These are phyloP conservation scores for Chironomus tepperi DNA, from an alignment of 1,140 invertebrate genomes.

Conservation along the genomic window DNA sequence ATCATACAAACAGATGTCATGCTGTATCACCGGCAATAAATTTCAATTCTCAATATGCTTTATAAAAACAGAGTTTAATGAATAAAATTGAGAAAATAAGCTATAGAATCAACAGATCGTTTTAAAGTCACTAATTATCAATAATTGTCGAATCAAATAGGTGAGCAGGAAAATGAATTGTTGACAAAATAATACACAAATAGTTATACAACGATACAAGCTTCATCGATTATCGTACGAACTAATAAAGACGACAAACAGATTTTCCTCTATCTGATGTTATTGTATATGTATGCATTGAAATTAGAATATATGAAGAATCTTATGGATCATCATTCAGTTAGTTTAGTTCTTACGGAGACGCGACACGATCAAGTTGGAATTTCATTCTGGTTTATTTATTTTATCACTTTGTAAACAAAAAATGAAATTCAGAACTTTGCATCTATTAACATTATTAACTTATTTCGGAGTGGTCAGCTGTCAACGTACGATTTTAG, in stretches of 20 bases:
- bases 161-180: too few species aligned
- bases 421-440: background rate
- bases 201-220: too few species aligned
- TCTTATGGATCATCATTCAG: background rate
- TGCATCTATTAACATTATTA: constrained; percentile 25
- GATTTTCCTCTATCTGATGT: too few species aligned
- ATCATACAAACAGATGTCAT: background rate
- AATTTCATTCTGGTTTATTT: constrained; percentile 11
- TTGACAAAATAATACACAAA: too few species aligned
- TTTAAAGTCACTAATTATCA: too few species aligned
- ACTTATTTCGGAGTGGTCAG: constrained; percentile 28
- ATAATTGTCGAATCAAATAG: too few species aligned
- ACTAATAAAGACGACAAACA: too few species aligned
- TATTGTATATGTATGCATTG: background rate
- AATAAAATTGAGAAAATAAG: too few species aligned
- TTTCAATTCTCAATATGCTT: background rate
- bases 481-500: constrained; percentile 35
- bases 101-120: too few species aligned
- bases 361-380: background rate
- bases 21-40: background rate
- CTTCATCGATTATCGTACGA: too few species aligned
- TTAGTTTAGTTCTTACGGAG: background rate
- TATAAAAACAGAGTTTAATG: too few species aligned
- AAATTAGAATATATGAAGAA: background rate
- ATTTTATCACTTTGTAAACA: background rate